phyloP scores from a whole-genome alignment of 2,888 invertebrate species.

The Amaurobius ferox region DNA sequence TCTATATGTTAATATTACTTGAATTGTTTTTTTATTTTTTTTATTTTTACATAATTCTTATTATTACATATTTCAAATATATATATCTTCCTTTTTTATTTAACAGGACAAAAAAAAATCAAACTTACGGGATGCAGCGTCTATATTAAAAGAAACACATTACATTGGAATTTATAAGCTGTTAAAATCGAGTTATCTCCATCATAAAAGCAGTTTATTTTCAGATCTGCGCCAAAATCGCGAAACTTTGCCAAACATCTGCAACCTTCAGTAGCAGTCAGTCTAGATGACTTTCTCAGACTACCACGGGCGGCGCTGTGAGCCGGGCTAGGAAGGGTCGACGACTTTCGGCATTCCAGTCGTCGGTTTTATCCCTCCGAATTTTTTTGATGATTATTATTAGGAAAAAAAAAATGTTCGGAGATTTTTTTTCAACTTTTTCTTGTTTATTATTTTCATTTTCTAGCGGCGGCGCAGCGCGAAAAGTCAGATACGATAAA shows the following conservation, averaged over 20 bases:
- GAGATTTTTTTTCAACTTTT: not conserved
- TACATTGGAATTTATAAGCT: too few relatives aligned
- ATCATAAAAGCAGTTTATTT: not conserved
- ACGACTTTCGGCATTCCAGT: conserved; percentile 61
- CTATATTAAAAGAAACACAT: too few relatives aligned
- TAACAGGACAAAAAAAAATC: too few relatives aligned
- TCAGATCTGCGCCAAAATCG: not conserved
- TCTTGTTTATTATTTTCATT: not conserved
- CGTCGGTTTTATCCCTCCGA: conserved; percentile 42
- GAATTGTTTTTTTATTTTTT: too few relatives aligned
- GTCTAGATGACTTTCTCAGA: conserved; percentile 44
- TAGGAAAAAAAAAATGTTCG: not conserved
- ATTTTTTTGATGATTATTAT: conserved; percentile 23
- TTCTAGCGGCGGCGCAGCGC: conserved; percentile 13
- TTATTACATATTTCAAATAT: too few relatives aligned
- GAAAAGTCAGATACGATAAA: conserved; percentile 31
- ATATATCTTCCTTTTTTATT: too few relatives aligned
- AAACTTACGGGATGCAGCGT: too few relatives aligned
- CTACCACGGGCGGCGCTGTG: conserved; percentile 57
- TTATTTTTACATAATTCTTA: too few relatives aligned
- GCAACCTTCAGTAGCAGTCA: conserved; percentile 1
- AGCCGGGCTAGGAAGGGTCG: conserved; percentile 40
- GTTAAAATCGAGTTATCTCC: too few relatives aligned
- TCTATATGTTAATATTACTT: too few relatives aligned
- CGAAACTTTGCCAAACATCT: conserved; percentile 20